phyloP scores from a whole-genome alignment of 2,797 vertebrate species.

The Sebastes flavidus region DNA sequence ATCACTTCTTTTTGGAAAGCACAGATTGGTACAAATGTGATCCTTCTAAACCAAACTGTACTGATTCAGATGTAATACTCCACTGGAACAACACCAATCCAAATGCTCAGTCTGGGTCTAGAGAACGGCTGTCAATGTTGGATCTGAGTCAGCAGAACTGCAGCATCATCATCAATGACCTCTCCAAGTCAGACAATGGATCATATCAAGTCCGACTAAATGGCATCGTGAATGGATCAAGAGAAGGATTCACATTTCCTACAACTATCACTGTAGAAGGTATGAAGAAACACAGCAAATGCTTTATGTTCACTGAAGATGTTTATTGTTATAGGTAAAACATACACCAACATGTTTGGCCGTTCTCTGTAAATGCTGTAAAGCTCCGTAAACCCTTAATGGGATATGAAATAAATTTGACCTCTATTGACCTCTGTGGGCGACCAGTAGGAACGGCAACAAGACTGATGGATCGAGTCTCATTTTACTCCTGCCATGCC shows the following conservation, averaged over 20 bases:
- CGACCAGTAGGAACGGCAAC: background rate
- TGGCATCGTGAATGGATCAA: background rate
- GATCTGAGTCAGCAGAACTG: background rate
- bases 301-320: background rate
- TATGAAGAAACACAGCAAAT: background rate
- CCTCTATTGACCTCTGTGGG: background rate
- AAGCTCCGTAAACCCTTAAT: background rate
- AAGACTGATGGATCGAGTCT: background rate
- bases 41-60: background rate
- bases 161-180: conserved; percentile 56
- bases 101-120: background rate
- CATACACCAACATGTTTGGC: background rate
- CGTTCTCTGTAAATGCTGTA: background rate
- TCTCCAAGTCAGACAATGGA: conserved; percentile 14
- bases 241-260: accelerated
- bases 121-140: conserved; percentile 16
- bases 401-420: background rate
- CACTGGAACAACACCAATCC: background rate
- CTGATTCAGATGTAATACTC: background rate
- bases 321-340: background rate
- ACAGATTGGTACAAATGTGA: background rate
- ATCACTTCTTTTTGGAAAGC: background rate
- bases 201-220: background rate
- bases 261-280: background rate
- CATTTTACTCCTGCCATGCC: background rate